phyloP scores from a whole-genome alignment of 2,113 vertebrate genomes.

The Crocuta crocuta region DNA sequence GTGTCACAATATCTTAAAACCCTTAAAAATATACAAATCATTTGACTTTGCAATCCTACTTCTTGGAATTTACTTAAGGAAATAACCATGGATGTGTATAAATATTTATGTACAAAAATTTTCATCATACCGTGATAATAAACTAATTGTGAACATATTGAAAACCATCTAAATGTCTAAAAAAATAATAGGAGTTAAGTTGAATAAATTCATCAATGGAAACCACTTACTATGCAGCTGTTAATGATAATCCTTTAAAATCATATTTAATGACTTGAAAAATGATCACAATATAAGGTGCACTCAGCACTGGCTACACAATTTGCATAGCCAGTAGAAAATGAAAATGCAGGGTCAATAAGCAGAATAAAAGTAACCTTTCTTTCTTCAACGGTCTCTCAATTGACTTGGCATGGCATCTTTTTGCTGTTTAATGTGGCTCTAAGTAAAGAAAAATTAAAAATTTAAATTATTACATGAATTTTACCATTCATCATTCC shows the following conservation, averaged over 20 bases:
- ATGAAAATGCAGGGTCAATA: not conserved
- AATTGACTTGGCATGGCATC: not conserved
- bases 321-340: not conserved
- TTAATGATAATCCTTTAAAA: constrained; percentile 44
- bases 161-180: not conserved
- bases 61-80: constrained; percentile 17
- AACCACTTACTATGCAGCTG: not conserved
- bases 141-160: constrained; percentile 26
- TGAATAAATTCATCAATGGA: constrained; percentile 31
- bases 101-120: not conserved
- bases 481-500: not conserved
- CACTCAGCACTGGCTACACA: not conserved
- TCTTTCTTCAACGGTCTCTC: not conserved
- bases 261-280: constrained; percentile 48
- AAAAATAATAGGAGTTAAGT: constrained; percentile 12
- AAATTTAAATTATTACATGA: constrained; percentile 38
- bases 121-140: constrained; percentile 2
- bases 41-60: not conserved
- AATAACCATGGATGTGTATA: not conserved
- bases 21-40: not conserved
- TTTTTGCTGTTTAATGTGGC: constrained; percentile 12
- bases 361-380: not conserved
- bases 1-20: not conserved
- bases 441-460: constrained; percentile 14
- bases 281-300: not conserved